Conservation (phyloP, 2,113 vertebrate species). For the Larimichthys crocea region DNA sequence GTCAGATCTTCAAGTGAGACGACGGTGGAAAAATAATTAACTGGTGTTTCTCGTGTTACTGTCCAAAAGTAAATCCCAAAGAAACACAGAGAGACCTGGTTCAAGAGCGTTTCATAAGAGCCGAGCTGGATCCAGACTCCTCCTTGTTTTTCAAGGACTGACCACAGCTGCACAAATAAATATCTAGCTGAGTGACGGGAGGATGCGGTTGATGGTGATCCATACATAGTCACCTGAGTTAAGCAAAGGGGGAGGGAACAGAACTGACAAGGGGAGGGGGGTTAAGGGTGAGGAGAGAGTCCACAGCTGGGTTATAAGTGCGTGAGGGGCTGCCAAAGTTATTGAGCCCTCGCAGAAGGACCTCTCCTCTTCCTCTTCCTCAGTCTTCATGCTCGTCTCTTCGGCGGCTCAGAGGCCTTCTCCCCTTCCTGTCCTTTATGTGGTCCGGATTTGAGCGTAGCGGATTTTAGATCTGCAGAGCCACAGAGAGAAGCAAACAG, state of each 20-base stretch:
- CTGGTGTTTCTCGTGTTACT: background rate
- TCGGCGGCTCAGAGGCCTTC: background rate
- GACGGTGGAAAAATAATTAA: background rate
- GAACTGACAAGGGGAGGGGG: background rate
- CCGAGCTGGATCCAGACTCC: conserved; percentile 6
- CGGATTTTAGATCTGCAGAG: conserved; percentile 72
- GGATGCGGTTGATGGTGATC: conserved; percentile 38
- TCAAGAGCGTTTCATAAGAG: conserved; percentile 3
- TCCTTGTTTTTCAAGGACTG: conserved; percentile 33
- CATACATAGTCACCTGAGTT: conserved; percentile 58
- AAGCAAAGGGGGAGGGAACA: conserved; percentile 13
- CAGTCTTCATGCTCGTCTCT: background rate
- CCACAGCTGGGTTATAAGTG: conserved; percentile 10
- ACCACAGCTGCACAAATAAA: conserved; percentile 57
- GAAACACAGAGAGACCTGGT: background rate
- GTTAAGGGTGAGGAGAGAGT: background rate
- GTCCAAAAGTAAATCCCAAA: conserved; percentile 10
- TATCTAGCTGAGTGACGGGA: conserved; percentile 14
- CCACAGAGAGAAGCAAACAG: too few species aligned
- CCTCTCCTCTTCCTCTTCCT: conserved; percentile 14
- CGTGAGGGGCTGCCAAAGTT: background rate
- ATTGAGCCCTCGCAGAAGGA: background rate
- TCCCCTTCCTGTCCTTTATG: conserved; percentile 39
- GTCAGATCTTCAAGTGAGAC: background rate
- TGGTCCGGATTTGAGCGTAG: conserved; percentile 73